These are phyloP conservation scores for Lepisosteus osseus DNA, from an alignment of 2,113 vertebrate species.

Conservation along the genomic window DNA sequence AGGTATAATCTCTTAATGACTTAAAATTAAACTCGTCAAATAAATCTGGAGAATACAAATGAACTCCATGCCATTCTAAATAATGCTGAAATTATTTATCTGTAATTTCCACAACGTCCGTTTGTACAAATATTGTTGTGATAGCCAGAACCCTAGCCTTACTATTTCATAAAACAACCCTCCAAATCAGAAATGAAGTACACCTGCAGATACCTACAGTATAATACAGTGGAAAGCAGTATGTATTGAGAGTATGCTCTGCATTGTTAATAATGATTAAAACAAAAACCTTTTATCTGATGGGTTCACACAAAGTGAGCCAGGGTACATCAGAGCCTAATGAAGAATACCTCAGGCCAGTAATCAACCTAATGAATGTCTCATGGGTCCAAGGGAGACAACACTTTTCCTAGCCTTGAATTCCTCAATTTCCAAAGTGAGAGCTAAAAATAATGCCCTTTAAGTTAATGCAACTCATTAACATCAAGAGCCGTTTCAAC, in stretches of 20 bases:
- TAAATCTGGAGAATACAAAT: no score
- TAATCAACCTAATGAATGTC: slow-evolving; percentile 44
- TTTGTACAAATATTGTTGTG: no score
- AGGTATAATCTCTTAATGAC: no score
- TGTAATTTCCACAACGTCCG: no score
- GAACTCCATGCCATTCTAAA: no score
- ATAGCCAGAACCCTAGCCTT: no score
- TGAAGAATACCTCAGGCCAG: slow-evolving; percentile 16
- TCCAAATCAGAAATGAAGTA: neutral
- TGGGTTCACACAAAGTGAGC: slow-evolving; percentile 7
- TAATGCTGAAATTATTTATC: no score
- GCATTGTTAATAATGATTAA: slow-evolving; percentile 14
- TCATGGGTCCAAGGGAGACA: slow-evolving; percentile 32
- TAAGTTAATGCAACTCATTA: slow-evolving; percentile 33
- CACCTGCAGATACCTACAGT: neutral
- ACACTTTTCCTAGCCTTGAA: slow-evolving; percentile 26
- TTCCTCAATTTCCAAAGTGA: slow-evolving; percentile 30
- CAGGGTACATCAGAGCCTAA: slow-evolving; percentile 2
- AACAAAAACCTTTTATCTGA: slow-evolving; percentile 15
- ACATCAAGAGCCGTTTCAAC: neutral
- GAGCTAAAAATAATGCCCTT: slow-evolving; percentile 7
- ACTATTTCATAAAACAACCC: no score
- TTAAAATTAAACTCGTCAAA: no score
- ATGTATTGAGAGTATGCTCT: neutral
- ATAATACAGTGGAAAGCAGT: neutral